Evolutionary conservation across 2,797 vertebrate genomes (phyloP).

Genomic region (Clarias platycephalus): DNA sequence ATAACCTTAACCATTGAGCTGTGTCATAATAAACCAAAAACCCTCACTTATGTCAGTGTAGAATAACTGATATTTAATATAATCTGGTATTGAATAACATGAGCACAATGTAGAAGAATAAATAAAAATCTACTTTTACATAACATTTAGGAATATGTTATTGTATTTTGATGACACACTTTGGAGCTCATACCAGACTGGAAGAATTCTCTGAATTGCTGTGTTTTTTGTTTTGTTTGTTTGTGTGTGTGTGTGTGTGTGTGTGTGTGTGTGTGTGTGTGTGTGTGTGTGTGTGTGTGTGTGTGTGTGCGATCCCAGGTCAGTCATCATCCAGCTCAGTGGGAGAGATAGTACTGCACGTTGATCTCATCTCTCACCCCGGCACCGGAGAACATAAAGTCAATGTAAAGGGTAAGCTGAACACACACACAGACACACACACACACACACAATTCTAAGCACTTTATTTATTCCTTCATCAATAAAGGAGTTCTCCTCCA

Average conservation of each 20-base stretch:
- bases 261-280: slow-evolving; percentile 3
- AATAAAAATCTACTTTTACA: neutral
- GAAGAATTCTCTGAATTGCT: neutral
- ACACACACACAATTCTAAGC: neutral
- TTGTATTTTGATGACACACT: neutral
- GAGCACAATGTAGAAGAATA: neutral
- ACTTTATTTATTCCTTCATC: neutral
- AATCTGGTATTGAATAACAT: too few species aligned
- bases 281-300: slow-evolving; percentile 16
- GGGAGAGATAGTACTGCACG: slow-evolving; percentile 92
- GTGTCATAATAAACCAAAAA: neutral
- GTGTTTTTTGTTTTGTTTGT: neutral
- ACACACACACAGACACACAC: slow-evolving; percentile 8
- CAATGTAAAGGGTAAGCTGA: slow-evolving; percentile 83
- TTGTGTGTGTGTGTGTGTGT: slow-evolving; percentile 8
- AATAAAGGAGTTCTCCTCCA: neutral
- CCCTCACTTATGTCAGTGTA: neutral
- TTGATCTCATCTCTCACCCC: slow-evolving; percentile 89
- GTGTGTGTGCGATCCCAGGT: slow-evolving; percentile 73
- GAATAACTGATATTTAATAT: too few species aligned
- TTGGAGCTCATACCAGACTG: neutral
- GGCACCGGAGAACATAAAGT: slow-evolving; percentile 97
- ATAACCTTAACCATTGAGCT: too few species aligned
- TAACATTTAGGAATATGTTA: neutral
- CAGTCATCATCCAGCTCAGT: slow-evolving; percentile 83